phyloP scores from a whole-genome alignment of 37 sponge, comb jelly and placozoan species.

The Halichondria panicea region DNA sequence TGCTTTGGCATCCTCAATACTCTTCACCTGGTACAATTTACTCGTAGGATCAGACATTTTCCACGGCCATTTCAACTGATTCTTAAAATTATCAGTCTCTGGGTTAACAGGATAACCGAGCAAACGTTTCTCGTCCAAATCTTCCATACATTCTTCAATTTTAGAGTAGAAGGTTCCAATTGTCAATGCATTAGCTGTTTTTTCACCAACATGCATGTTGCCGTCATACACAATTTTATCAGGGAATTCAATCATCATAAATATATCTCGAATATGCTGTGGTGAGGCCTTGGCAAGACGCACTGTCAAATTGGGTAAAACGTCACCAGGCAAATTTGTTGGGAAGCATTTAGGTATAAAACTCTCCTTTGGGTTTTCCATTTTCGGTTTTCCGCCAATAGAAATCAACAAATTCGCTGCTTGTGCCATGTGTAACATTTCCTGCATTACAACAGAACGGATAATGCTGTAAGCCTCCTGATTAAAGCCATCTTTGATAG shows the following conservation, averaged over 20 bases:
- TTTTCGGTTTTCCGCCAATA: slow-evolving; percentile 39
- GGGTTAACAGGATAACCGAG: too few relatives aligned
- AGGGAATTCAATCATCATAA: slow-evolving; percentile 48
- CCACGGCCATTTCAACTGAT: slow-evolving; percentile 45
- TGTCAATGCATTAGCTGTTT: slow-evolving; percentile 7
- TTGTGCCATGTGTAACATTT: slow-evolving; percentile 61
- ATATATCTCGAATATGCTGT: slow-evolving; percentile 40
- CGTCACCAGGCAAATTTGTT: slow-evolving; percentile 44
- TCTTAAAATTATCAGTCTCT: not conserved
- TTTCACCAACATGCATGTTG: not conserved
- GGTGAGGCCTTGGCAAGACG: slow-evolving; percentile 25
- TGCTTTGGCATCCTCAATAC: slow-evolving; percentile 5
- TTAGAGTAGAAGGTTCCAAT: slow-evolving; percentile 67
- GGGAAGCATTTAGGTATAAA: slow-evolving; percentile 31
- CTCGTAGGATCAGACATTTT: too few relatives aligned
- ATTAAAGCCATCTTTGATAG: slow-evolving; percentile 49
- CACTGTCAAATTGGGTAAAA: slow-evolving; percentile 33
- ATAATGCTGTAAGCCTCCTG: slow-evolving; percentile 26
- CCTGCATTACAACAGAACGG: slow-evolving; percentile 43
- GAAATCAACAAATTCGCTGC: slow-evolving; percentile 58
- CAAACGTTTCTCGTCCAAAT: not conserved
- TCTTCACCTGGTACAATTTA: slow-evolving; percentile 7
- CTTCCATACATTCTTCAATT: slow-evolving; percentile 32
- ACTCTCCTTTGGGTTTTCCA: slow-evolving; percentile 13
- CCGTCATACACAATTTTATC: too few relatives aligned